Percentiles rank a stretch among this genome's conserved stretches.
phyloP scores from a whole-genome alignment of 2,888 invertebrate species.

The Andrena chrysosceles region DNA sequence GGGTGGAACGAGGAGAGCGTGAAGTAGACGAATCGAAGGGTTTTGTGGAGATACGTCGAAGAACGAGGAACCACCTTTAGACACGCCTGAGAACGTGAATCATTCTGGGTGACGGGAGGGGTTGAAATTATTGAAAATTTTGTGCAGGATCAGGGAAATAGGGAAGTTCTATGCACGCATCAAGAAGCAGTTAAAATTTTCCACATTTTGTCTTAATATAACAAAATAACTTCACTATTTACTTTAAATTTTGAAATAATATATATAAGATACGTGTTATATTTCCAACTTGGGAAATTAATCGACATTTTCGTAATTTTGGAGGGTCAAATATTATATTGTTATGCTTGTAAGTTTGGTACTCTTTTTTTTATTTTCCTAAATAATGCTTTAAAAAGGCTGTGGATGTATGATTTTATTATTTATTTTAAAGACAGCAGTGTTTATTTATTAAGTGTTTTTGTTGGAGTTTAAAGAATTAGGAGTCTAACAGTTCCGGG shows the following conservation, averaged over 20 bases:
- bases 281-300: neutral
- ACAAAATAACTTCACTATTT: too few species aligned
- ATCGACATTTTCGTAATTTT: neutral
- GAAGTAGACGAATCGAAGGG: slow-evolving; percentile 57
- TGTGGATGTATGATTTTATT: neutral
- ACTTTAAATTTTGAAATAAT: too few species aligned
- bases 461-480: neutral
- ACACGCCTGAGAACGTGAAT: slow-evolving; percentile 27
- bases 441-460: neutral
- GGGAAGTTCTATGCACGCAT: neutral
- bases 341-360: neutral
- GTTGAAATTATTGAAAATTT: slow-evolving; percentile 12
- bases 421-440: neutral
- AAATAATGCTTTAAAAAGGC: too few species aligned
- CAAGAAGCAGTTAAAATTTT: too few species aligned
- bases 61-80: slow-evolving; percentile 28
- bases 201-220: too few species aligned
- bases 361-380: neutral
- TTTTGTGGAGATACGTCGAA: slow-evolving; percentile 24
- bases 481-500: neutral
- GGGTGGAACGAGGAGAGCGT: slow-evolving; percentile 49
- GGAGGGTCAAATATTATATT: neutral
- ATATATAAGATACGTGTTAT: neutral
- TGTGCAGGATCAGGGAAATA: neutral
- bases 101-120: slow-evolving; percentile 12